These are phyloP conservation scores for Xenotilapia longispinis DNA, from an alignment of 2,113 vertebrate species.

Conservation along the genomic window DNA sequence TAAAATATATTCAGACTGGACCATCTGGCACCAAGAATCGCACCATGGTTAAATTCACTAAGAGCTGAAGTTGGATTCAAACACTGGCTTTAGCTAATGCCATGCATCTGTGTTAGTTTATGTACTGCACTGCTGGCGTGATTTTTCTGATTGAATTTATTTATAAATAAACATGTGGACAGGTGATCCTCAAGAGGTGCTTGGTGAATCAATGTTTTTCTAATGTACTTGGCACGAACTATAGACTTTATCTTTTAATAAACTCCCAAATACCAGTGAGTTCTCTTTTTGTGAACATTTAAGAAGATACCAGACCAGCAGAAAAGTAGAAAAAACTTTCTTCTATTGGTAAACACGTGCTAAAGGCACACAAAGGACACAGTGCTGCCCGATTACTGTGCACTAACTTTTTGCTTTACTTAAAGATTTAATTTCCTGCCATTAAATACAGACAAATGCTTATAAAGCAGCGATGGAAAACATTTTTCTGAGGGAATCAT, in stretches of 20 bases:
- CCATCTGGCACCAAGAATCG: not conserved
- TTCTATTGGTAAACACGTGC: not conserved
- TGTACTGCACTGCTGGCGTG: not conserved
- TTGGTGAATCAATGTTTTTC: not conserved
- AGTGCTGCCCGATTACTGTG: not conserved
- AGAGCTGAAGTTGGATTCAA: not conserved
- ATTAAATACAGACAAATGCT: not conserved
- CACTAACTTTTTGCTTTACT: not conserved
- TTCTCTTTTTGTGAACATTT: not conserved
- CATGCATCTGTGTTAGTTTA: not conserved
- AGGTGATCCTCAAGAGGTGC: not conserved
- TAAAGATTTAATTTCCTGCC: not conserved
- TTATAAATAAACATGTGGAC: not conserved
- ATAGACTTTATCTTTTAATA: not conserved
- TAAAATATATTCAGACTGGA: not conserved
- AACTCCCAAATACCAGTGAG: not conserved
- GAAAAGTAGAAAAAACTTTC: not conserved
- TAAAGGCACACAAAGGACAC: not conserved
- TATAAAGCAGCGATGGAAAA: not conserved
- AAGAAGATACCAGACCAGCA: not conserved
- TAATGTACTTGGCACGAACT: not conserved
- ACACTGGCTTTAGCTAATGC: not conserved
- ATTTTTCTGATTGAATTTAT: not conserved
- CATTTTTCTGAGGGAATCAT: not conserved
- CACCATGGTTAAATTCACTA: not conserved